phyloP scores from a whole-genome alignment of 2,797 vertebrate species.

The Enteromius paludinosus region DNA sequence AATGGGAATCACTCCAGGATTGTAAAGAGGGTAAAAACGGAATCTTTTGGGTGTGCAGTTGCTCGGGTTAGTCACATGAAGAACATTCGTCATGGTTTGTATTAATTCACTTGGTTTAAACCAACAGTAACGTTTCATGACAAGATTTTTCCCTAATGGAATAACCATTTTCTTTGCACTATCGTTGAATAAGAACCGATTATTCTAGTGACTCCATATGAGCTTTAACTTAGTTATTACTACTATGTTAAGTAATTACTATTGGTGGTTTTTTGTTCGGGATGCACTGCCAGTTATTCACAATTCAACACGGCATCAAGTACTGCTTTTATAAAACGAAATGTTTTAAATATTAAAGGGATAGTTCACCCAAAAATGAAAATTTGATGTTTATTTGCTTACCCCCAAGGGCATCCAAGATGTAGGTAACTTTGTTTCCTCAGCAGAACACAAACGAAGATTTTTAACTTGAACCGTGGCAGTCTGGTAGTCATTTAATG shows the following conservation, averaged over 20 bases:
- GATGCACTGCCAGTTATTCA: not conserved
- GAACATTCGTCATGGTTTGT: not conserved
- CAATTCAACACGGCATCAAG: not conserved
- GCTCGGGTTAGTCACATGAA: constrained; percentile 3
- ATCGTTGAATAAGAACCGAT: not conserved
- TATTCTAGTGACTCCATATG: not conserved
- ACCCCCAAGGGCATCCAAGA: too few relatives aligned
- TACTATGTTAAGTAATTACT: not conserved
- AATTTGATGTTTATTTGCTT: too few relatives aligned
- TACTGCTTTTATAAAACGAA: not conserved
- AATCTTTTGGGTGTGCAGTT: not conserved
- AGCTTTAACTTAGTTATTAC: not conserved
- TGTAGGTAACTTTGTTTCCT: too few relatives aligned
- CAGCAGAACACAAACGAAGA: too few relatives aligned
- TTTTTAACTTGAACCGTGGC: too few relatives aligned
- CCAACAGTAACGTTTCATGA: not conserved
- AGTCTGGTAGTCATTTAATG: too few relatives aligned
- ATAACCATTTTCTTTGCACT: constrained; percentile 15
- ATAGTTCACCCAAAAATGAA: too few relatives aligned
- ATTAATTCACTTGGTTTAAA: not conserved
- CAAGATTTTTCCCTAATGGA: not conserved
- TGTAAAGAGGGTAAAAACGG: constrained; percentile 2
- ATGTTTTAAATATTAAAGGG: not conserved
- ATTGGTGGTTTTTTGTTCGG: not conserved
- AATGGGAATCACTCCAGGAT: not conserved